Base-by-base conservation (phyloP, 2,888 invertebrate genomes). In the Muschampia plurimacula region DNA sequence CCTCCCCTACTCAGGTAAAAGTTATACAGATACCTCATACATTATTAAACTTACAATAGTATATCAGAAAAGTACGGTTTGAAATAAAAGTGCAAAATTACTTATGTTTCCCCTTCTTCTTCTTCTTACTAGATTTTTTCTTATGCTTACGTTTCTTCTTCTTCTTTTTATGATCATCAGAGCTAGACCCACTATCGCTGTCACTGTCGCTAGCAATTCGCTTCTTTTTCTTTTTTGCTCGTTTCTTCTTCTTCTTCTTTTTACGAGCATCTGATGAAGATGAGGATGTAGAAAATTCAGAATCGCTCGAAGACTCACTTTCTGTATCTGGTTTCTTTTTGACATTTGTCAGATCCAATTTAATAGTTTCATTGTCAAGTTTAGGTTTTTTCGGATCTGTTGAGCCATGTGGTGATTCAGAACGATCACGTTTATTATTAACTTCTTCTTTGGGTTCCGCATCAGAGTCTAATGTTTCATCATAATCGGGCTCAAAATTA, bases 401-500 rank as follows among this genome's bases (percentile, higher is more conserved):
- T 2, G 78, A 75, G 12, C 82, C 86, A 32, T 77, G 80, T 39
- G 87, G 86, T 57, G 92, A 89, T 3, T 76, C 78, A 0, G 93
- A 91, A 52, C 86, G 85, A 81, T 92, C 92, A 9, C 92, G 88
- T 70, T 86, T 94, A 78, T 92, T 92, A 13, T 78, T 80, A 49
- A 79, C 80, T 49, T 95, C 95, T 13, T 95, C 95, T 75, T 96
- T 96, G 2, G 92, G 90, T 78, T 96, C 96, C 28, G 93, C 95
- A 74, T 96, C 96, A 6, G 96, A 94, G 78, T 95, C 95, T 22
- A 95, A 87, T 70, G 89, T 92, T 81, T 95, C 96, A 77, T 97
- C 97, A 85, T 97, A 97, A 83, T 97, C 97, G 0, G 97, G 97
- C 81, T 96, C 97, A 82, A 97, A 97, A 82, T 95, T 96, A 0